Conservation (phyloP, 1,140 invertebrate species). For the Cydia pomonella region DNA sequence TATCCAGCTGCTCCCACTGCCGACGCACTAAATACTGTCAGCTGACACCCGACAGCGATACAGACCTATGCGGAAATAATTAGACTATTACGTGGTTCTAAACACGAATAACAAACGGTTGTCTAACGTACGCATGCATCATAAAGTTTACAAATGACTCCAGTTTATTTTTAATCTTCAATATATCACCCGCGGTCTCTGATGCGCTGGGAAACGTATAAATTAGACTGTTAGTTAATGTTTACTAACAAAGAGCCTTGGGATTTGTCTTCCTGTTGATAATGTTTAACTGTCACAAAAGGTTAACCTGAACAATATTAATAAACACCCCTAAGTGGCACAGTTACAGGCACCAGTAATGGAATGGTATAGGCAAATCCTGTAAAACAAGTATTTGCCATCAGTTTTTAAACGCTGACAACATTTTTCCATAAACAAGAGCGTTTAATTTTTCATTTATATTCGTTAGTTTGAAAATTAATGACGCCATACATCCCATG, state of each 20-base stretch:
- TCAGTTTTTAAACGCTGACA: too few species aligned
- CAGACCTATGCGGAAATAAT: constrained; percentile 62
- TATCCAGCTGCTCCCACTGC: constrained; percentile 51
- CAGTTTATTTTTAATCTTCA: constrained; percentile 31
- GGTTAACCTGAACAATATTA: neutral
- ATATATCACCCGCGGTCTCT: constrained; percentile 25
- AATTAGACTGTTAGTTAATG: constrained; percentile 7
- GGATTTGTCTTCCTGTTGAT: constrained; percentile 14
- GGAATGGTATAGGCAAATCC: too few species aligned
- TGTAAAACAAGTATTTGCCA: too few species aligned
- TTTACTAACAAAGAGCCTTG: constrained; percentile 27
- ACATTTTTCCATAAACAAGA: too few species aligned
- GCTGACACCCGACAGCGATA: constrained; percentile 33
- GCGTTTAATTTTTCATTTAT: too few species aligned
- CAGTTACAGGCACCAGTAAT: too few species aligned
- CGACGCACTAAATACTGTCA: constrained; percentile 65
- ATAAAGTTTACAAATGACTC: constrained; percentile 27
- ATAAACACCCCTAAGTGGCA: too few species aligned
- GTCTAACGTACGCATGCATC: constrained; percentile 23
- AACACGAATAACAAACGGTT: constrained; percentile 17
- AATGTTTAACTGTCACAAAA: constrained; percentile 24
- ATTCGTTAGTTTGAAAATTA: too few species aligned
- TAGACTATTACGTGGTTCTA: constrained; percentile 55
- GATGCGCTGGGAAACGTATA: constrained; percentile 7
- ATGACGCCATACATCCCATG: too few species aligned